A percentile compares a stretch with the other conserved stretches of the same genome.
These are phyloP conservation scores for Tolypeutes matacus DNA, from an alignment of 2,797 vertebrate genomes.

Conservation along the genomic window DNA sequence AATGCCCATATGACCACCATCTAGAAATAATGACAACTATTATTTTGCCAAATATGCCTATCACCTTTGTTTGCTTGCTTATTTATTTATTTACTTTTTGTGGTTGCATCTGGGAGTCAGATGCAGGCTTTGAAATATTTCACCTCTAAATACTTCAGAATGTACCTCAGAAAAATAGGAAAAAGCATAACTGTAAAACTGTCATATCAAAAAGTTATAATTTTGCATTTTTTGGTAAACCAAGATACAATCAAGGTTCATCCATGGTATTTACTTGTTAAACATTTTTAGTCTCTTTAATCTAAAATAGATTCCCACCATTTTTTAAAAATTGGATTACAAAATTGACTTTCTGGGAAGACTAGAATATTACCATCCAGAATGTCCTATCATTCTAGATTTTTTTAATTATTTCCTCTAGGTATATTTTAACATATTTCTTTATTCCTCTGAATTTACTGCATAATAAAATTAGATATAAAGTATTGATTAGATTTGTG, in stretches of 20 bases:
- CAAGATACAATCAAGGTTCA: neutral
- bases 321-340: neutral
- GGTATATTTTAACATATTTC: neutral
- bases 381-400: neutral
- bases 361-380: neutral
- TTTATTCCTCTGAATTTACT: neutral
- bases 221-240: neutral
- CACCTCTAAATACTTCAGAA: neutral
- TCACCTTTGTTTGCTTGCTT: too few species aligned
- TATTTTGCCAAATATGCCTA: neutral
- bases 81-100: neutral
- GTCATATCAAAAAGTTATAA: neutral
- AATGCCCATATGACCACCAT: neutral
- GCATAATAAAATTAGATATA: neutral
- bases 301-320: neutral
- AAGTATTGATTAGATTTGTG: neutral
- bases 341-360: neutral
- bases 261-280: neutral
- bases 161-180: neutral
- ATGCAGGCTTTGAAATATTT: neutral
- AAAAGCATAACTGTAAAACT: neutral
- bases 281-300: neutral
- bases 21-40: neutral
- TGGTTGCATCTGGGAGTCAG: neutral
- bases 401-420: neutral